Conservation (phyloP, 2,113 vertebrate genomes). For the Oenanthe oenanthe region DNA sequence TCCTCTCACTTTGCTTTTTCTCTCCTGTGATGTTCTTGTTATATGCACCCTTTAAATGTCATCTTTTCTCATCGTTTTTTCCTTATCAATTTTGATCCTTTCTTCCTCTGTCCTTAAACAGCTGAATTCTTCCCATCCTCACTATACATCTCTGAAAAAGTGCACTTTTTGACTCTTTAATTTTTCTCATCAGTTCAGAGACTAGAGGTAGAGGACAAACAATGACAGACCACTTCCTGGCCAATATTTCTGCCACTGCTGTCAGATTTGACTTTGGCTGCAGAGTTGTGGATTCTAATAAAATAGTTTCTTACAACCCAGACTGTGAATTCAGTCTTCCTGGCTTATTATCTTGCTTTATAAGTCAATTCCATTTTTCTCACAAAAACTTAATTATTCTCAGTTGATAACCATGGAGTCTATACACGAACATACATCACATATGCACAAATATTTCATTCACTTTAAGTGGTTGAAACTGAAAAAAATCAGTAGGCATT, state of each 20-base stretch:
- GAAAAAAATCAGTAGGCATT: neutral
- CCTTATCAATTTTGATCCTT: neutral
- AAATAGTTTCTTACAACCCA: neutral
- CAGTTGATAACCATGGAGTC: neutral
- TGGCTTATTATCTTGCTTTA: neutral
- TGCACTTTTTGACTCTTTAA: neutral
- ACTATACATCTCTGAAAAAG: neutral
- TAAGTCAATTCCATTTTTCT: neutral
- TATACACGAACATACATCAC: neutral
- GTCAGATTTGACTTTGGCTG: neutral
- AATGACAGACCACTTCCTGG: neutral
- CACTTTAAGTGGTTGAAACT: neutral
- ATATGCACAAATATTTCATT: neutral
- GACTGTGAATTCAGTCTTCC: neutral
- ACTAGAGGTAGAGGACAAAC: neutral
- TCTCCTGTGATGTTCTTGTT: neutral
- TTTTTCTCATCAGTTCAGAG: neutral
- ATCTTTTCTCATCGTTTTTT: neutral
- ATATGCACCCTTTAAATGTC: neutral
- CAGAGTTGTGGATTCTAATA: neutral
- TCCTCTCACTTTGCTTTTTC: neutral
- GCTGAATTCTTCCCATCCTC: neutral
- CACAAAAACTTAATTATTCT: neutral
- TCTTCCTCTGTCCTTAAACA: accelerated
- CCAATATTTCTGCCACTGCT: neutral